Percentiles rank a stretch among this genome's conserved stretches.
Evolutionary conservation across 2,113 vertebrate species (phyloP).

Genomic region (Tachuris rubrigastra): DNA sequence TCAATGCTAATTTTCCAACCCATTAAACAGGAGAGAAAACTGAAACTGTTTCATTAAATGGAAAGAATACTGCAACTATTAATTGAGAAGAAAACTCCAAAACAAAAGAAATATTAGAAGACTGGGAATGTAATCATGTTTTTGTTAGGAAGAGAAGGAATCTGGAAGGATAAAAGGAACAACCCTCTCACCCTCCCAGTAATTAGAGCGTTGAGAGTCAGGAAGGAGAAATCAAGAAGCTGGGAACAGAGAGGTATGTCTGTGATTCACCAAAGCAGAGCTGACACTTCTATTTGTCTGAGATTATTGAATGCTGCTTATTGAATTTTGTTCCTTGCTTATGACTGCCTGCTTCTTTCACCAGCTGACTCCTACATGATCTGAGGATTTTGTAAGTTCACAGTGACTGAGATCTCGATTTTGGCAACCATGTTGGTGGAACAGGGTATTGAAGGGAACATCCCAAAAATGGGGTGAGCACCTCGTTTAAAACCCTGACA

Average conservation of each 20-base stretch:
- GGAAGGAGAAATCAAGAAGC: neutral
- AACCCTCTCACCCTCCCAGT: neutral
- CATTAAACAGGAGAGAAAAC: neutral
- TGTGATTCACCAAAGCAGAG: neutral
- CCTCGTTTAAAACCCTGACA: neutral
- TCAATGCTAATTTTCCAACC: conserved; percentile 20
- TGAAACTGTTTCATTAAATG: neutral
- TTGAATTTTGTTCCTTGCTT: neutral
- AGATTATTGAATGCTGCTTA: conserved; percentile 13
- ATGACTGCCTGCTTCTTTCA: neutral
- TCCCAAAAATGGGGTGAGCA: neutral
- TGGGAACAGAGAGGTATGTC: neutral
- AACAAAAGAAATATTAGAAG: conserved; percentile 5
- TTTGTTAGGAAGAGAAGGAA: neutral
- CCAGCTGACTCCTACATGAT: neutral
- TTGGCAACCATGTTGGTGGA: neutral
- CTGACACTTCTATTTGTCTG: neutral
- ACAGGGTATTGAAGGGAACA: neutral
- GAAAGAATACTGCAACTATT: neutral
- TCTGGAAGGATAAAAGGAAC: neutral
- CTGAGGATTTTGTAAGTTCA: neutral
- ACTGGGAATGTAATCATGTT: neutral
- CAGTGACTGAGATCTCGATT: neutral
- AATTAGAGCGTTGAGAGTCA: neutral
- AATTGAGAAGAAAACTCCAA: neutral